Evolutionary conservation across 2,888 invertebrate species (phyloP).

Genomic region (Epistrophe grossulariae): DNA sequence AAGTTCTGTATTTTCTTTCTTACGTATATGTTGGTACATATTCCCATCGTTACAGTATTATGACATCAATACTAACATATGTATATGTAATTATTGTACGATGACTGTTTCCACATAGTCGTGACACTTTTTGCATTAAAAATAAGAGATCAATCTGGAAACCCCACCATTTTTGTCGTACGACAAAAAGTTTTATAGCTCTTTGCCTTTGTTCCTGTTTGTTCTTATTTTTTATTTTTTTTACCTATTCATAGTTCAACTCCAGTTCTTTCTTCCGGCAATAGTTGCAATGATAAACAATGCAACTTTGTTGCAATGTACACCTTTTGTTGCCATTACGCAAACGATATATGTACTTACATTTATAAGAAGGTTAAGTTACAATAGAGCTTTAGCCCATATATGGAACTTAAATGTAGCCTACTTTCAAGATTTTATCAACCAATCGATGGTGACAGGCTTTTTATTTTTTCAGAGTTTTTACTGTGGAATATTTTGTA

Average conservation of each 20-base stretch:
- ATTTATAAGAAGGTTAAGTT: slow-evolving; percentile 2
- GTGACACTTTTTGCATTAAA: slow-evolving; percentile 5
- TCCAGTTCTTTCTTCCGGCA: slow-evolving; percentile 8
- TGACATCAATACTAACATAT: neutral
- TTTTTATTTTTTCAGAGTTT: neutral
- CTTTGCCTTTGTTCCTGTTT: slow-evolving; percentile 17
- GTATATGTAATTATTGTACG: slow-evolving; percentile 1
- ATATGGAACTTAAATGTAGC: neutral
- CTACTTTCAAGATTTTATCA: slow-evolving; percentile 5
- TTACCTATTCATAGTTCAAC: neutral
- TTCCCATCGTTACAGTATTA: neutral
- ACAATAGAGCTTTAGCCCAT: neutral
- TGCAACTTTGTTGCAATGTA: slow-evolving; percentile 19
- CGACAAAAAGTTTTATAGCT: neutral
- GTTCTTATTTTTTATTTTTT: slow-evolving; percentile 12
- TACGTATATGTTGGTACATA: neutral
- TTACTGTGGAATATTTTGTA: neutral
- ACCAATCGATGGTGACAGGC: neutral
- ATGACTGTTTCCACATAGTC: slow-evolving; percentile 12
- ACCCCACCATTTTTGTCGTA: slow-evolving; percentile 5
- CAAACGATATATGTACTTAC: neutral
- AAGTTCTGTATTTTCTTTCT: neutral
- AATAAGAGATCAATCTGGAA: slow-evolving; percentile 13
- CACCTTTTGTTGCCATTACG: slow-evolving; percentile 1
- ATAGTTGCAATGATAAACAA: slow-evolving; percentile 19